phyloP scores from a whole-genome alignment of 2,113 vertebrate species.

The Notechis scutatus region DNA sequence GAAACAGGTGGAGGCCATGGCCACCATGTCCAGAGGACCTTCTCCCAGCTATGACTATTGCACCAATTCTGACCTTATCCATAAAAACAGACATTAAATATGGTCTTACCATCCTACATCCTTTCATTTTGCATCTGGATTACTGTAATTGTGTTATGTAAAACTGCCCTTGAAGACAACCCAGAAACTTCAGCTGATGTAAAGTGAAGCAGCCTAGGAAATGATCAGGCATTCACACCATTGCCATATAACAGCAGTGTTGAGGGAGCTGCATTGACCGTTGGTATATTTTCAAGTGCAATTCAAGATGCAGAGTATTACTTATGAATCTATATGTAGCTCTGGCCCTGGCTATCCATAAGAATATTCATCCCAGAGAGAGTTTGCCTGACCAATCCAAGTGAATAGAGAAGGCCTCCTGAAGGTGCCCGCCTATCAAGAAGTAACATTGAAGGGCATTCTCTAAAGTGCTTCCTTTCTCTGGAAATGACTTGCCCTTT shows the following conservation, averaged over 20 bases:
- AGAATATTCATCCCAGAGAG: not conserved
- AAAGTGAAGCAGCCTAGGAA: not conserved
- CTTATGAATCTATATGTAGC: not conserved
- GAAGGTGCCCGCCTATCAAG: not conserved
- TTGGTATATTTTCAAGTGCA: not conserved
- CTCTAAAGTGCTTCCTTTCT: not conserved
- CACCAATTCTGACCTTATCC: not conserved
- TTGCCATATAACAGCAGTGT: not conserved
- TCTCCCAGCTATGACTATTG: not conserved
- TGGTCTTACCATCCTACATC: not conserved
- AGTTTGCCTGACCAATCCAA: not conserved
- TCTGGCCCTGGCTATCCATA: not conserved
- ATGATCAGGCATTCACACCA: not conserved
- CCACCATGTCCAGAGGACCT: not conserved
- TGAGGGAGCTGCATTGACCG: not conserved
- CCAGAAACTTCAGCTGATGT: not conserved
- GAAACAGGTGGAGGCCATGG: not conserved
- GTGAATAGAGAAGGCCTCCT: not conserved
- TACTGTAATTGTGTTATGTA: not conserved
- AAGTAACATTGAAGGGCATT: not conserved
- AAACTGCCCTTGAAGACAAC: not conserved
- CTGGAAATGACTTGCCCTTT: not conserved
- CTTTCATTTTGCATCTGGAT: not conserved
- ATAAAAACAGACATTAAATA: not conserved
- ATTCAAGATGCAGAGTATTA: not conserved